Conservation (phyloP, 1,140 invertebrate genomes). For the Bombus affinis region DNA sequence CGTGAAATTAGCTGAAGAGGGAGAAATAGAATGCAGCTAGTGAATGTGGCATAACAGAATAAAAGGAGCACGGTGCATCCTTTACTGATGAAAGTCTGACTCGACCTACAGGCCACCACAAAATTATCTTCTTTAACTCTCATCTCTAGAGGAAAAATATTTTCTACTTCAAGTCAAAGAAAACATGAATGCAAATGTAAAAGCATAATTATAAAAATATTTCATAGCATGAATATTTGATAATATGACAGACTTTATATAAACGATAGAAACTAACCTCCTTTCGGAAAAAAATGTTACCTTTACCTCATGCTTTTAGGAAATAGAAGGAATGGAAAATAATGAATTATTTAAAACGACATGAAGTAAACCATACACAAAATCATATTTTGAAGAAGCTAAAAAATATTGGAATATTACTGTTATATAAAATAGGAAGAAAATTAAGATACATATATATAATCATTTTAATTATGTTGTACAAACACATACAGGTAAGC, state of each 20-base stretch:
- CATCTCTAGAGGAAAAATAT: too few relatives aligned
- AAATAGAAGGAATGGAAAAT: neutral
- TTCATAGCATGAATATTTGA: neutral
- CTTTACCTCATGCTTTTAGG: neutral
- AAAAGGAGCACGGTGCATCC: conserved; percentile 1
- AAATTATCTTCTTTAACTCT: neutral
- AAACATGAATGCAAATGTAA: too few relatives aligned
- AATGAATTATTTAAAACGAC: neutral
- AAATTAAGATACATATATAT: neutral
- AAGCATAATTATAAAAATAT: neutral
- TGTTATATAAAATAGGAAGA: neutral
- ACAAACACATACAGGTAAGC: neutral
- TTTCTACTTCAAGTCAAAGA: too few relatives aligned
- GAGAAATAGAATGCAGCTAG: conserved; percentile 52
- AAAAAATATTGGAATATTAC: neutral
- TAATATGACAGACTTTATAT: neutral
- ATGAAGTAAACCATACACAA: neutral
- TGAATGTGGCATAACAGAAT: conserved; percentile 48
- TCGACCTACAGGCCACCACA: conserved; percentile 13
- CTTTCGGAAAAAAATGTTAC: too few relatives aligned
- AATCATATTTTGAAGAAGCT: neutral
- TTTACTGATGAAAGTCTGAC: neutral
- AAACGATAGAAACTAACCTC: neutral
- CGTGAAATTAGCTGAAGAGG: conserved; percentile 59
- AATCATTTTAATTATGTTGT: neutral